Evolutionary conservation across 2,797 vertebrate genomes (phyloP), one percentile per base, ranked within the genome.

Genomic region (Diglossa cyanea): DNA sequence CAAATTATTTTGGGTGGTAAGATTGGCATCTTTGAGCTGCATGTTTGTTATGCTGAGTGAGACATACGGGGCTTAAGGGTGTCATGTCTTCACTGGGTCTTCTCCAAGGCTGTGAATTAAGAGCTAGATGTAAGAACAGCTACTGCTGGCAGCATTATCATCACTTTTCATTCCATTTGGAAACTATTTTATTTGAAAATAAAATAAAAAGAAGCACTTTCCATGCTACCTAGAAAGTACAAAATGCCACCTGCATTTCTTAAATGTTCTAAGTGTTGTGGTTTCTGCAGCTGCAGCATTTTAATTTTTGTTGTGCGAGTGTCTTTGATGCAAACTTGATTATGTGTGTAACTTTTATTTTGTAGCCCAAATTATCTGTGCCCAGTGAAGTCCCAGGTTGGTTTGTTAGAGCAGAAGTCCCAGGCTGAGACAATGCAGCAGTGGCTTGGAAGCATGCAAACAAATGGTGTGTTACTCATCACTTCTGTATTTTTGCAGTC

Each of bases 391-490:
- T 91, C 96, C 33, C 95, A 96, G 58, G 95, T 97, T 96, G 98
- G 97, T 63, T 96, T 98, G 91, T 97, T 97, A 90, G 96, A 98
- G 72, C 98, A 98, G 87, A 98, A 97, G 88, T 91, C 98, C 50
- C 98, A 98, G 83, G 83, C 98, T 58, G 98, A 98, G 66, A 98
- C 97, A 21, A 98, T 98, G 75, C 98, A 98, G 33, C 98, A 98
- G 30, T 99, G 99, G 99, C 99, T 99, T 95, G 99, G 97, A 94
- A 97, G 97, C 93, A 96, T 98, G 93, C 97, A 98, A 57, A 55
- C 97, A 90, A 98, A 98, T 14, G 98, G 99, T 97, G 94, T 86
- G 95, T 97, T 82, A 45, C 8, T 65, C 24, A 35, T 35, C 28
- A 44, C 15, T 50, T 44, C 9, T 33, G 2, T 51, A 2, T 18